Percentiles rank a stretch among this genome's conserved stretches.
These are phyloP conservation scores for Vicugna pacos DNA, from an alignment of 2,113 vertebrate species.

Conservation along the genomic window DNA sequence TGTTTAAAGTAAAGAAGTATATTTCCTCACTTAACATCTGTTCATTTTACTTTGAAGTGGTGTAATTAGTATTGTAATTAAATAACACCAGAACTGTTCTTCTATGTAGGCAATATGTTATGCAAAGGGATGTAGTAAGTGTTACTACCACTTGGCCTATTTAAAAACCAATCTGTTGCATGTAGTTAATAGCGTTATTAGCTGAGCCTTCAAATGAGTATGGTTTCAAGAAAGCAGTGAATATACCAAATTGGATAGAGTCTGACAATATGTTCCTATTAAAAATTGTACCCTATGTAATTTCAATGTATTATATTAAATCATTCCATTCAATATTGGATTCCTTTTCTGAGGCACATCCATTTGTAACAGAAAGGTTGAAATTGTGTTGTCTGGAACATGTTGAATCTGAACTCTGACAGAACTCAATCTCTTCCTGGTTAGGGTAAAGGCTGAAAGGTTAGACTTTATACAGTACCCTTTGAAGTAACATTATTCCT, in stretches of 20 bases:
- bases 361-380: neutral
- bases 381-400: constrained; percentile 41
- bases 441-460: constrained; percentile 42
- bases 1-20: constrained; percentile 57
- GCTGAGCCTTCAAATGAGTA: constrained; percentile 11
- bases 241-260: neutral
- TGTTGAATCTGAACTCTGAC: neutral
- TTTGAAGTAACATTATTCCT: constrained; percentile 46
- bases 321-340: neutral
- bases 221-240: neutral
- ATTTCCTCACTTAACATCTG: constrained; percentile 54
- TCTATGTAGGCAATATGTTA: constrained; percentile 11
- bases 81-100: constrained; percentile 45
- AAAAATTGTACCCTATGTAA: neutral
- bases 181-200: constrained; percentile 37
- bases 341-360: neutral
- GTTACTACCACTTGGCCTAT: constrained; percentile 44
- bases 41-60: constrained; percentile 53
- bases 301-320: constrained; percentile 21
- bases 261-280: constrained; percentile 38
- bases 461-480: constrained; percentile 47
- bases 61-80: constrained; percentile 49
- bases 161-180: constrained; percentile 25
- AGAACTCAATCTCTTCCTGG: neutral
- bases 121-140: constrained; percentile 4